A percentile compares a stretch with the other conserved stretches of the same genome.
These are phyloP conservation scores for Percina caprodes DNA, from an alignment of 2,113 vertebrate species.

Conservation along the genomic window DNA sequence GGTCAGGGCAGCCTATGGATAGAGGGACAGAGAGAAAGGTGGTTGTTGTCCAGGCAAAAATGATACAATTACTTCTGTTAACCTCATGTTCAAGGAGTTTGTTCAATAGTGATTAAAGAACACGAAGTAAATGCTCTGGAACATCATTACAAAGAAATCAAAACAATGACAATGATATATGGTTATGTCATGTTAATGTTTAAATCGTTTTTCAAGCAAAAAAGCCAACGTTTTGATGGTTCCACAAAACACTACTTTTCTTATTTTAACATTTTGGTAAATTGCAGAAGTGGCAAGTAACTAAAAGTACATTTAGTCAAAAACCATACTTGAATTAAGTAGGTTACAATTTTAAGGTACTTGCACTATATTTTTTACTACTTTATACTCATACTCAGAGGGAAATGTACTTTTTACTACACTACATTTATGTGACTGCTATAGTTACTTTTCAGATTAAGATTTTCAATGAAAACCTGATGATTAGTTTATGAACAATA, in stretches of 20 bases:
- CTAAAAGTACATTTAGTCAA: not conserved
- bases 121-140: not conserved
- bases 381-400: not conserved
- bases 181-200: not conserved
- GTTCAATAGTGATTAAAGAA: not conserved
- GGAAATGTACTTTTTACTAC: not conserved
- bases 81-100: constrained; percentile 2
- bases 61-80: constrained; percentile 54
- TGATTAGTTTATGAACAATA: not conserved
- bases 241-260: not conserved
- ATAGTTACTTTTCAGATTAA: not conserved
- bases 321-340: not conserved
- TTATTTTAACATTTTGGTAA: not conserved
- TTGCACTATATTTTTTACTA: not conserved
- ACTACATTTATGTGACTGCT: not conserved
- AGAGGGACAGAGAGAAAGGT: constrained; percentile 11
- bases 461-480: not conserved
- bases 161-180: not conserved
- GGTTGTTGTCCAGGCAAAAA: constrained; percentile 29
- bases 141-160: not conserved
- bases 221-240: not conserved
- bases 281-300: not conserved
- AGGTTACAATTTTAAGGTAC: not conserved
- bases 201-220: not conserved
- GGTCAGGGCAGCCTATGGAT: constrained; percentile 29